A percentile compares a stretch with the other conserved stretches of the same genome.
Conservation (phyloP, 2,797 vertebrate genomes). For the Eulemur rubriventer region DNA sequence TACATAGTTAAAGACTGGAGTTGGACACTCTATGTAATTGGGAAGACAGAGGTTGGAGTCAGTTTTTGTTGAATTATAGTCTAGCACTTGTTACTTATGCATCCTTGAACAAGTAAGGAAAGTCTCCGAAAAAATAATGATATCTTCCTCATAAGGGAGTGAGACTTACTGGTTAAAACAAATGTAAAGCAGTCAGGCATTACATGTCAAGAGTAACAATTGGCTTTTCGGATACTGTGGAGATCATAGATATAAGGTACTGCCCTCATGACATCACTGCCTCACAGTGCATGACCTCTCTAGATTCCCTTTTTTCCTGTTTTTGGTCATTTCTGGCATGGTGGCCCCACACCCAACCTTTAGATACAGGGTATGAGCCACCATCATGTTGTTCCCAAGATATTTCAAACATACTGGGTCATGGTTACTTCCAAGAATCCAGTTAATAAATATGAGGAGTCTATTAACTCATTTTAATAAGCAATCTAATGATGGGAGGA, state of each 20-base stretch:
- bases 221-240: background rate
- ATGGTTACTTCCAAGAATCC: background rate
- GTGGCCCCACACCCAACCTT: too few species aligned
- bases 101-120: background rate
- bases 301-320: background rate
- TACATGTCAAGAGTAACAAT: background rate
- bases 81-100: background rate
- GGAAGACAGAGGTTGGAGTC: background rate
- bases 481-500: background rate
- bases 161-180: background rate
- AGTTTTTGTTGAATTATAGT: background rate
- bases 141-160: background rate
- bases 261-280: too few species aligned
- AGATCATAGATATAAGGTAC: background rate
- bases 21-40: background rate
- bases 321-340: background rate
- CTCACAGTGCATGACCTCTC: fast-evolving
- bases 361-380: background rate
- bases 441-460: background rate
- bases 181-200: background rate
- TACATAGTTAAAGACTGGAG: background rate
- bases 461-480: background rate
- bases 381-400: background rate
- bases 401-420: background rate
- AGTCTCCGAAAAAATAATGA: background rate